phyloP scores from a whole-genome alignment of 1,140 invertebrate species.

The Chironomus tepperi region DNA sequence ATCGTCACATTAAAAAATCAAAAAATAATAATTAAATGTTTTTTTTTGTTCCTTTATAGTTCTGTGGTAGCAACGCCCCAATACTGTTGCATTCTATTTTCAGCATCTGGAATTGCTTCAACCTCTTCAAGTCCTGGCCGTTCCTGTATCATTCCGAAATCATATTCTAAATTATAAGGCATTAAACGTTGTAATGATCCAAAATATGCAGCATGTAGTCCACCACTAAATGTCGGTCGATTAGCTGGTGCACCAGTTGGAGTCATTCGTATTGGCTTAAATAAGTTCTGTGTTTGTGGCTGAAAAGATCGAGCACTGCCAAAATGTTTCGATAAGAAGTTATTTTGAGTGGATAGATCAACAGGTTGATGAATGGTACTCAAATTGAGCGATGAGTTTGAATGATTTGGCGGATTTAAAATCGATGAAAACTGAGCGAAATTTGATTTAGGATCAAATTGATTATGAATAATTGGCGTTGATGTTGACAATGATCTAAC shows the following conservation, averaged over 20 bases:
- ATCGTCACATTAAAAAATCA: constrained; percentile 11
- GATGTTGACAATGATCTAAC: constrained; percentile 36
- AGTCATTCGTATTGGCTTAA: constrained; percentile 29
- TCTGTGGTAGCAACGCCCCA: constrained; percentile 80
- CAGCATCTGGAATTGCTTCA: constrained; percentile 45
- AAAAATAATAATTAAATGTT: constrained; percentile 13
- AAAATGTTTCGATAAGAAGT: constrained; percentile 64
- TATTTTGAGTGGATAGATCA: constrained; percentile 32
- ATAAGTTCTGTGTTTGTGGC: constrained; percentile 40
- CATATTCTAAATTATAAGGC: constrained; percentile 77
- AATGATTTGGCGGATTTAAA: constrained; percentile 17
- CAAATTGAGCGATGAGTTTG: background rate
- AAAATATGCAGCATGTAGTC: constrained; percentile 76
- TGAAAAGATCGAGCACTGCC: constrained; percentile 68
- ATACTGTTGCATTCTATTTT: constrained; percentile 74
- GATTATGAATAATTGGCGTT: constrained; percentile 31
- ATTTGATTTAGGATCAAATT: constrained; percentile 29
- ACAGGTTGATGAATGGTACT: constrained; percentile 27
- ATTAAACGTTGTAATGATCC: constrained; percentile 71
- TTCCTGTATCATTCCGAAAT: constrained; percentile 72
- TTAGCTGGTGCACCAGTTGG: constrained; percentile 42
- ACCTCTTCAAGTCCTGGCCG: constrained; percentile 44
- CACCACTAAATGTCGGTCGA: constrained; percentile 44
- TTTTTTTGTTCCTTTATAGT: constrained; percentile 43
- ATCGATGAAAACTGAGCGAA: constrained; percentile 32